A percentile compares a stretch with the other conserved stretches of the same genome.
phyloP scores from a whole-genome alignment of 2,888 invertebrate genomes.

The Epistrophe grossulariae region DNA sequence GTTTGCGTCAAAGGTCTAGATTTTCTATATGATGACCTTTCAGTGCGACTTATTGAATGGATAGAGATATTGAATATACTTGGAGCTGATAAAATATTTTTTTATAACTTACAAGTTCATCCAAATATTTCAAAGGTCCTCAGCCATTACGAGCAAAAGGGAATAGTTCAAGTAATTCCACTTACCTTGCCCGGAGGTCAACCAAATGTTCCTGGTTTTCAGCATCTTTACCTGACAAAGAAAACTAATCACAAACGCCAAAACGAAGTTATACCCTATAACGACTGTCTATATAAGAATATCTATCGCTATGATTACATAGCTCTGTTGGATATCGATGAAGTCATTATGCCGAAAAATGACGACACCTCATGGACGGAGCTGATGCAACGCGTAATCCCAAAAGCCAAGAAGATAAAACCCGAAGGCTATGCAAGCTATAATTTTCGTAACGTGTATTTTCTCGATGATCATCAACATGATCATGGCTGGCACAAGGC shows the following conservation, averaged over 20 bases:
- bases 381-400: conserved; percentile 89
- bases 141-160: conserved; percentile 87
- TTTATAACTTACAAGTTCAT: conserved; percentile 96
- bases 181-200: conserved; percentile 94
- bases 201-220: conserved; percentile 94
- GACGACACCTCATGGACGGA: conserved; percentile 88
- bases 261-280: conserved; percentile 97
- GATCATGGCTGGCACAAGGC: conserved; percentile 91
- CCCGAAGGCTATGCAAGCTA: conserved; percentile 87
- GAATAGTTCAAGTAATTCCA: conserved; percentile 90
- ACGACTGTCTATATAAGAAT: conserved; percentile 97
- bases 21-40: conserved; percentile 95
- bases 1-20: conserved; percentile 97
- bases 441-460: conserved; percentile 96
- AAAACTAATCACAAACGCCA: conserved; percentile 97
- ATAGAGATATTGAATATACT: conserved; percentile 93
- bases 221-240: conserved; percentile 94
- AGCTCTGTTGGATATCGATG: conserved; percentile 96
- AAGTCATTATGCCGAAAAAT: conserved; percentile 95
- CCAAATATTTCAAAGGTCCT: conserved; percentile 94
- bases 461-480: conserved; percentile 93
- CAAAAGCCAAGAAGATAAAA: conserved; percentile 87
- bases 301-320: conserved; percentile 95
- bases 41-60: conserved; percentile 96
- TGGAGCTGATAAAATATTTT: conserved; percentile 95